These are phyloP conservation scores for Scaptomyza tumidula DNA, from an alignment of 2,888 invertebrate genomes.

Conservation along the genomic window DNA sequence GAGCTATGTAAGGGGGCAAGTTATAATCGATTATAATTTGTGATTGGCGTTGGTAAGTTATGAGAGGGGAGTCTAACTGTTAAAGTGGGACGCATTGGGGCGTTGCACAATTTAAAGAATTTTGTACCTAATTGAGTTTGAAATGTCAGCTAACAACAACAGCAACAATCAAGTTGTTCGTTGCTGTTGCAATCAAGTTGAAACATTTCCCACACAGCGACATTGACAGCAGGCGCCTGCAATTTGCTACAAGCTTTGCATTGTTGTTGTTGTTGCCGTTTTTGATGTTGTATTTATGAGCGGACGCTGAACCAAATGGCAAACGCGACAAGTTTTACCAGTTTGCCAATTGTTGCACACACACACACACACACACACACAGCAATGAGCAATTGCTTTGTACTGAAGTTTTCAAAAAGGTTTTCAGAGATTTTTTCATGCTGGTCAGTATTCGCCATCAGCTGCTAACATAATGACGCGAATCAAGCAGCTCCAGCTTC, in stretches of 20 bases:
- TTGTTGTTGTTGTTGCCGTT: constrained; percentile 13
- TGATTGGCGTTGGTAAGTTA: background rate
- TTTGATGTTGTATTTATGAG: constrained; percentile 47
- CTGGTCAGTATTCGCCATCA: constrained; percentile 53
- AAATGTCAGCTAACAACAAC: constrained; percentile 6
- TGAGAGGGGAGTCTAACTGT: background rate
- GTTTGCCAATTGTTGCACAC: constrained; percentile 44
- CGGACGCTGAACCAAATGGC: constrained; percentile 73
- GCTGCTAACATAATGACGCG: constrained; percentile 63
- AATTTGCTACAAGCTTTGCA: constrained; percentile 7
- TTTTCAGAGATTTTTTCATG: constrained; percentile 69
- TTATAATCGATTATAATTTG: background rate
- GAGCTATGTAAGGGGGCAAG: background rate
- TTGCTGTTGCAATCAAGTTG: constrained; percentile 23
- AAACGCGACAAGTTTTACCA: constrained; percentile 62
- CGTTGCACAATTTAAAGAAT: background rate
- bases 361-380: constrained; percentile 13
- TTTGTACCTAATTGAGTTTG: constrained; percentile 21
- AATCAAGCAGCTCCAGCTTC: constrained; percentile 25
- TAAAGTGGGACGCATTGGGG: background rate
- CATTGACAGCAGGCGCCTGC: constrained; percentile 47
- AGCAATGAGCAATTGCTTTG: constrained; percentile 3
- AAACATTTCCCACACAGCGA: constrained; percentile 46
- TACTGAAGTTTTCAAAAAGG: constrained; percentile 60
- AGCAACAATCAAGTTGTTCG: constrained; percentile 7